Percentiles rank a stretch among this genome's conserved stretches.
phyloP scores from a whole-genome alignment of 2,113 vertebrate species.

The Sylvia atricapilla region DNA sequence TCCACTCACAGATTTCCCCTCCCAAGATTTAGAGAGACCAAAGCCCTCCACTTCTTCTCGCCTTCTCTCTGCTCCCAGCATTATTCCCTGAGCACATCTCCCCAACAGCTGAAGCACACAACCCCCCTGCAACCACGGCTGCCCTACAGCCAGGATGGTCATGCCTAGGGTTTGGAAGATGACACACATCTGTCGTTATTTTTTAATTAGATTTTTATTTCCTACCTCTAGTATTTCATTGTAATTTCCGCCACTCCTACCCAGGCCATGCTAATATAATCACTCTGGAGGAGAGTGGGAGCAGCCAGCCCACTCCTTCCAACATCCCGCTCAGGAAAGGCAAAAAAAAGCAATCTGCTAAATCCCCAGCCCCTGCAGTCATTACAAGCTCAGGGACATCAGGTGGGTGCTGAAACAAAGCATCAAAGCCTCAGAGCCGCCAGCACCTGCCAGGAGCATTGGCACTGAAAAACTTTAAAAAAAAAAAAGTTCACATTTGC shows the following conservation, averaged over 20 bases:
- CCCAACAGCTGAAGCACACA: neutral
- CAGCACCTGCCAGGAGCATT: neutral
- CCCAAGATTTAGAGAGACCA: neutral
- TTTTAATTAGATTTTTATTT: conserved; percentile 55
- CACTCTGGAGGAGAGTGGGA: conserved; percentile 18
- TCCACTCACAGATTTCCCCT: neutral
- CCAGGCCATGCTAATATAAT: neutral
- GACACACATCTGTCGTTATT: neutral
- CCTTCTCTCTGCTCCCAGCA: neutral
- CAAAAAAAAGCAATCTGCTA: neutral
- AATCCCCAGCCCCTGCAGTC: neutral
- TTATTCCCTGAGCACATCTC: neutral
- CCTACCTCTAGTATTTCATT: conserved; percentile 28
- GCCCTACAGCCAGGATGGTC: neutral
- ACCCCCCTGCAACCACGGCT: neutral
- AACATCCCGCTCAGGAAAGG: neutral
- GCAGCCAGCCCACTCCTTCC: neutral
- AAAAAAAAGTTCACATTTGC: neutral
- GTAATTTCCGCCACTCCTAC: conserved; percentile 52
- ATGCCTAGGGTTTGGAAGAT: neutral
- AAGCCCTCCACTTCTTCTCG: accelerated
- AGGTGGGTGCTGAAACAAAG: neutral
- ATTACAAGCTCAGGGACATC: neutral
- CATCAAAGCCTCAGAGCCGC: neutral
- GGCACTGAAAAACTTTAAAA: neutral